Evolutionary conservation across 2,797 vertebrate genomes (phyloP).

Genomic region (Sebastes kiyomatsui): DNA sequence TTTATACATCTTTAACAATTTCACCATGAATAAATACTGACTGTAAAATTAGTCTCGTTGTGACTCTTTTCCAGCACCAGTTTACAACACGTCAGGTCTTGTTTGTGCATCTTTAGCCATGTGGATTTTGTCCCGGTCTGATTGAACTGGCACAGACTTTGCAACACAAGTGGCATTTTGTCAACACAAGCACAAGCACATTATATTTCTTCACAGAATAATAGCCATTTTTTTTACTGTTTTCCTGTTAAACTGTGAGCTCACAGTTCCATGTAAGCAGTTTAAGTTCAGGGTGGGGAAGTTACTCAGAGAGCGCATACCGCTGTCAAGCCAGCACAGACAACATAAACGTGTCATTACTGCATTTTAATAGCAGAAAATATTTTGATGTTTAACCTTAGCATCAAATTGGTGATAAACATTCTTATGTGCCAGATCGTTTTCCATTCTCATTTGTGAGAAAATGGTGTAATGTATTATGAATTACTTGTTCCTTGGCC

Average conservation of each 20-base stretch:
- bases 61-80: not conserved
- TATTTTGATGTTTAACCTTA: not conserved
- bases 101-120: not conserved
- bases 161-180: not conserved
- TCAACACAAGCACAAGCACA: not conserved
- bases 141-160: not conserved
- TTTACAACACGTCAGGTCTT: not conserved
- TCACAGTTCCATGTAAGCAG: not conserved
- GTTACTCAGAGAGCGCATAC: not conserved
- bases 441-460: not conserved
- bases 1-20: not conserved
- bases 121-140: not conserved
- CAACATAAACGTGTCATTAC: not conserved
- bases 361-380: not conserved
- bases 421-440: not conserved
- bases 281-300: not conserved
- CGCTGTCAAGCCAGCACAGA: not conserved
- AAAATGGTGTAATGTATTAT: not conserved
- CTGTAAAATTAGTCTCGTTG: not conserved
- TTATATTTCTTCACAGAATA: not conserved
- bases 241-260: not conserved
- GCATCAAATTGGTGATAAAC: not conserved
- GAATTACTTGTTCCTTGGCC: not conserved
- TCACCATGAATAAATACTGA: slow-evolving; percentile 1
- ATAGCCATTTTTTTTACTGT: not conserved